A percentile compares a stretch with the other conserved stretches of the same genome.
Conservation (phyloP, 2,113 vertebrate species). For the Channa maculata region DNA sequence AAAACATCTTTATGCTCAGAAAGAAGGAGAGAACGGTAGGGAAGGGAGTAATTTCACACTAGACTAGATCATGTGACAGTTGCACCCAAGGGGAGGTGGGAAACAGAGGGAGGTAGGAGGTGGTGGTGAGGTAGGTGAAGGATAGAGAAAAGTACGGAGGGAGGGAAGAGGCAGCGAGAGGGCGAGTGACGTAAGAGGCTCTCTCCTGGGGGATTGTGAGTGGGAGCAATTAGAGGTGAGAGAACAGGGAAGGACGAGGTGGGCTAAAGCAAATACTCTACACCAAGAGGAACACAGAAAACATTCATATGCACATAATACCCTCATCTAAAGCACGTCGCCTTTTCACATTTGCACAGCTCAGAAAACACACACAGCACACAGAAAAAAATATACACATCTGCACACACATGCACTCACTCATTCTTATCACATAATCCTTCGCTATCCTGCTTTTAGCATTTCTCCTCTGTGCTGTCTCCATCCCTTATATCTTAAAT, state of each 20-base stretch:
- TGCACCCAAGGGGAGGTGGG: slow-evolving; percentile 68
- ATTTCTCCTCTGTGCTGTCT: slow-evolving; percentile 40
- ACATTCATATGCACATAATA: slow-evolving; percentile 67
- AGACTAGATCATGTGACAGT: slow-evolving; percentile 84
- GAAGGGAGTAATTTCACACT: slow-evolving; percentile 80
- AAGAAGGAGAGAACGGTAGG: slow-evolving; percentile 67
- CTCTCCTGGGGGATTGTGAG: slow-evolving; percentile 76
- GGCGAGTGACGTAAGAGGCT: slow-evolving; percentile 71
- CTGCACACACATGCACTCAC: slow-evolving; percentile 36
- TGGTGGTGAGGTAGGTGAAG: slow-evolving; percentile 29
- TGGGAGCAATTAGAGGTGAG: slow-evolving; percentile 81
- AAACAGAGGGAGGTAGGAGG: slow-evolving; percentile 39
- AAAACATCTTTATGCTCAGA: slow-evolving; percentile 70
- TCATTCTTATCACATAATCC: slow-evolving; percentile 66
- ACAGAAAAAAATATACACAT: slow-evolving; percentile 16
- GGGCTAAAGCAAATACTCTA: slow-evolving; percentile 66
- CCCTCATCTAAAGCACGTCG: slow-evolving; percentile 54
- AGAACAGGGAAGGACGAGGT: slow-evolving; percentile 69
- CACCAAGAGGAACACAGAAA: slow-evolving; percentile 40
- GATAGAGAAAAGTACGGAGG: slow-evolving; percentile 50
- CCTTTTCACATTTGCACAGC: slow-evolving; percentile 47
- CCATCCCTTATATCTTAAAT: slow-evolving; percentile 53
- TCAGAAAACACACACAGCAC: slow-evolving; percentile 15
- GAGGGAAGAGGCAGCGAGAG: slow-evolving; percentile 49
- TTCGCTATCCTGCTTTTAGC: slow-evolving; percentile 62